Evolutionary conservation across 2,797 vertebrate species (phyloP), one percentile per base, ranked within the genome.

Genomic region (Poliocrania exsul): DNA sequence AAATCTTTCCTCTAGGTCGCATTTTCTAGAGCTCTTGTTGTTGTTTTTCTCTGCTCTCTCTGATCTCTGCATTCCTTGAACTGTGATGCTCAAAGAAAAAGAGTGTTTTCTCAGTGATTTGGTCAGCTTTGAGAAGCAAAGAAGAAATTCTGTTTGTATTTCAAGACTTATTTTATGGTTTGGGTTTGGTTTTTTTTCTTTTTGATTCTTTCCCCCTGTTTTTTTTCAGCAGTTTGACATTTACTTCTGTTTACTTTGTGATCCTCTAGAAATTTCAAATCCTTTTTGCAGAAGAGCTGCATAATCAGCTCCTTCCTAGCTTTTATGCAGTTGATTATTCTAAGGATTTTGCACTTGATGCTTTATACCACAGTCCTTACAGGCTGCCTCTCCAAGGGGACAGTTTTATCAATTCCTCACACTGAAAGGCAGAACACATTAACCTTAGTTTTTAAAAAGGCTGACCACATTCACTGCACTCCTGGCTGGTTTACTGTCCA

Each of bases 131-230:
- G 77, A 65, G 49, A 50, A 69, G 42, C 61, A 69, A 93, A 83
- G 23, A 58, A 67, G 15, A 66, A 81, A 57, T 84, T 92, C 42
- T 93, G 9, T 88, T 88, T 83, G 50, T 47, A 44, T 88, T 86
- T 93, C 65, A 56, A 57, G 38, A 37, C n/a, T 35, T 90, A 31
- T 33, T 86, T 72, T 65, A 6, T 83, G 16, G 2, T 0, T 64
- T 17, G 29, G 10, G 4, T 0, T 14, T 5, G 10, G 4, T 0
- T 14, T 5, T 3, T 15, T 2, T 11, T 4, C 1, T 1, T 16
- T 20, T 31, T 25, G 5, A 25, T n/a, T 62, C 8, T 4, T 13
- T 9, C 17, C 28, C 50, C 17, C 24, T 46, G 16, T 7, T 60
- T 88, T 92, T 92, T 57, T 56, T 46, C 35, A 61, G 19, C 15